Base-by-base conservation (phyloP, 2,797 vertebrate species). In the Leptoclinus maculatus region DNA sequence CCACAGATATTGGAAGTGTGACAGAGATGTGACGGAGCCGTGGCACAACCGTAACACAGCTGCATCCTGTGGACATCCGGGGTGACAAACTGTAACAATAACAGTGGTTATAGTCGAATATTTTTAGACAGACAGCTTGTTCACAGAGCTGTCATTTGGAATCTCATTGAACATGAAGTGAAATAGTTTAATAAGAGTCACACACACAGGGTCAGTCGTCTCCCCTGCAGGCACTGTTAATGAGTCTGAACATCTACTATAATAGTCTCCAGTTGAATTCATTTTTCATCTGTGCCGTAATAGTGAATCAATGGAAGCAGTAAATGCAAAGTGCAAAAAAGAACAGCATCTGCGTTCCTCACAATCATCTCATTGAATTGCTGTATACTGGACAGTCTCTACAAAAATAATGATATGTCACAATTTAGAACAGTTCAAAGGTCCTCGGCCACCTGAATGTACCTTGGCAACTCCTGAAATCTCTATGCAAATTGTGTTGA, bases 131-230 rank as follows among this genome's bases (percentile, higher is more conserved):
- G 34, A 25, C 19, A 12, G 29, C 54, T 45, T 45, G 49, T 59
- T 57, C 29, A 63, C 47, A 56, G 58, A 65, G 59, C 58, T 13
- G 51, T 14, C 45, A 25, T 71, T 43, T 56, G 54, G 56, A 77
- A 83, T 85, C 41, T 76, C 16, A 32, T 14, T 73, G 45, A 68
- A 70, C 54, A 71, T 19, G 57, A 74, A 78, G 76, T 66, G 58
- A 77, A 78, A 77, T 66, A 27, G 58, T 82, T 82, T 69, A 78
- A 74, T 71, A 53, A 78, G 71, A 63, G n/a, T 34, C 19, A 59
- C 41, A 62, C 34, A 47, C 49, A 1, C 74, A 14, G 11, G 83
- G 73, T 81, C 72, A 67, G 49, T 53, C 63, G 2, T 41, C 38
- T 43, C 53, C 32, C 66, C 69, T 67, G 60, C 39, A 74, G 74